Evolutionary conservation across 2,888 invertebrate species (phyloP).

Genomic region (Lithophane leautieri): DNA sequence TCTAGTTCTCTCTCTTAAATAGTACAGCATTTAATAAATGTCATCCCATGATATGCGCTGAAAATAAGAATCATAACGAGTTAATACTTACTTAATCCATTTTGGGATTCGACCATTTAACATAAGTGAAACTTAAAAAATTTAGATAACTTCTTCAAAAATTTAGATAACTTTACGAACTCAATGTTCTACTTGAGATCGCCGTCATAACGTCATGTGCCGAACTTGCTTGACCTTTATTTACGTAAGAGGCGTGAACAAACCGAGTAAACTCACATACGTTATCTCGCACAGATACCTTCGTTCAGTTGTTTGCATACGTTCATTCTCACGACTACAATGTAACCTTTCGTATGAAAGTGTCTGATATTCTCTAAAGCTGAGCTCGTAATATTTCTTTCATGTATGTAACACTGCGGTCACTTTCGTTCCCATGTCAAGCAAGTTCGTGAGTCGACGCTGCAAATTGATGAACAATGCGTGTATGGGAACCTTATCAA

Average conservation of each 20-base stretch:
- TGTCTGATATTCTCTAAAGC: conserved; percentile 75
- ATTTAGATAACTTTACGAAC: conserved; percentile 11
- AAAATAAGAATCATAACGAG: neutral
- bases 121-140: conserved; percentile 3
- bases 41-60: neutral
- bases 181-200: conserved; percentile 34
- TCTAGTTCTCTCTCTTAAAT: neutral
- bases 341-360: conserved; percentile 81
- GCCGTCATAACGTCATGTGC: conserved; percentile 17
- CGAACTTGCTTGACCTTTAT: conserved; percentile 77
- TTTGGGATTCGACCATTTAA: neutral
- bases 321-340: conserved; percentile 83
- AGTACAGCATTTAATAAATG: neutral
- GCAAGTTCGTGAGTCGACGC: conserved; percentile 68
- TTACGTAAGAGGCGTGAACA: conserved; percentile 84
- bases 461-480: conserved; percentile 74
- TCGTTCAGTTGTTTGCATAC: conserved; percentile 76
- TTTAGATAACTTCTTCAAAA: conserved; percentile 19
- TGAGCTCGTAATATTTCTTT: conserved; percentile 68
- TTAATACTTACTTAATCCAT: neutral
- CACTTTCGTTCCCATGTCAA: conserved; percentile 76
- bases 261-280: conserved; percentile 77
- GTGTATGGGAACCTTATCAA: conserved; percentile 68
- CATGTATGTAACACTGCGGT: conserved; percentile 65
- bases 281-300: conserved; percentile 66